Percentiles rank a stretch among this genome's conserved stretches.
Evolutionary conservation across 53 echinoderm and acorn worm genomes (phyloP).

Genomic region (Paracentrotus lividus): DNA sequence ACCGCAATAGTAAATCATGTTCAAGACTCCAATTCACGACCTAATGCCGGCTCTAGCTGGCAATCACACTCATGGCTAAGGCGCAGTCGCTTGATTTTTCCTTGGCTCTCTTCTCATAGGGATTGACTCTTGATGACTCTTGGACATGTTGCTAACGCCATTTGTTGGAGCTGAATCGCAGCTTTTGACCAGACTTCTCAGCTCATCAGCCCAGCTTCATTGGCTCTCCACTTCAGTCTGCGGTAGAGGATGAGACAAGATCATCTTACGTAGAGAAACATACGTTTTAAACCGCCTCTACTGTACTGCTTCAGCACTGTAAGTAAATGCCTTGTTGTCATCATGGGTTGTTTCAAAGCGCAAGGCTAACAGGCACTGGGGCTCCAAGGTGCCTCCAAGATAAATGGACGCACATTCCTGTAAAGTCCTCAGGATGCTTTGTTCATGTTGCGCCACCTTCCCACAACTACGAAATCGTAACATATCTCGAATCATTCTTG

Average conservation of each 20-base stretch:
- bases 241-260: conserved; percentile 48
- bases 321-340: neutral
- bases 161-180: conserved; percentile 69
- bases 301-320: conserved; percentile 20
- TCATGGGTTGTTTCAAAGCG: conserved; percentile 20
- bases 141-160: conserved; percentile 65
- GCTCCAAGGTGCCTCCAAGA: too few species aligned
- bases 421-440: too few species aligned
- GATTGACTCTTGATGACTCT: conserved; percentile 10
- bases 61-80: conserved; percentile 26
- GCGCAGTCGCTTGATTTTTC: neutral
- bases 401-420: too few species aligned
- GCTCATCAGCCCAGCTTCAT: conserved; percentile 31
- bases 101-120: conserved; percentile 3
- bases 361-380: too few species aligned
- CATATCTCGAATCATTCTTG: neutral
- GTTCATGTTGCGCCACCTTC: too few species aligned
- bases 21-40: conserved; percentile 66
- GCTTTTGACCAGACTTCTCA: conserved; percentile 19
- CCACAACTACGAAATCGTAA: neutral
- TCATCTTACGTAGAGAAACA: conserved; percentile 74
- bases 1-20: conserved; percentile 18
- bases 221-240: conserved; percentile 48
- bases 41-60: conserved; percentile 65
- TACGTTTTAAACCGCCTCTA: conserved; percentile 23